Conservation (phyloP, 1,140 invertebrate species). For the Aculops lycopersici region DNA sequence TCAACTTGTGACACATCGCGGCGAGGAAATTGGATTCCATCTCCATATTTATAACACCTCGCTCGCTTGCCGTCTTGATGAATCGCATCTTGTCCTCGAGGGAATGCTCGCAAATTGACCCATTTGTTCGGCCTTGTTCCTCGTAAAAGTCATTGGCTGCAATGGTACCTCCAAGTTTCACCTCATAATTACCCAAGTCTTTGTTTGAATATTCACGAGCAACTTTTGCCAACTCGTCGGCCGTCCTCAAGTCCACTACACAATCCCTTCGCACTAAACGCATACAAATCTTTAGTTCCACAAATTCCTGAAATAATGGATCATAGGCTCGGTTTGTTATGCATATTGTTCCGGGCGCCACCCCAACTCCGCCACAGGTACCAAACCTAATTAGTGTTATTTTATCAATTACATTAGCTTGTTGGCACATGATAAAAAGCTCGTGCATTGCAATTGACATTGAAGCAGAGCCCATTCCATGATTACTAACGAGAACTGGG, state of each 20-base stretch:
- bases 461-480: conserved; percentile 75
- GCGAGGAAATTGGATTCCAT: conserved; percentile 84
- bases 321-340: conserved; percentile 58
- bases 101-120: conserved; percentile 76
- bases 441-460: conserved; percentile 67
- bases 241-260: conserved; percentile 41
- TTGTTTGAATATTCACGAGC: conserved; percentile 20
- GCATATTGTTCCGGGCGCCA: conserved; percentile 53
- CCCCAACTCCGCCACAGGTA: conserved; percentile 26
- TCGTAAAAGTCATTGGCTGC: conserved; percentile 94
- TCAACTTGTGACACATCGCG: conserved; percentile 68
- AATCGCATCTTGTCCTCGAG: conserved; percentile 64
- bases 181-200: conserved; percentile 26
- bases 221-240: conserved; percentile 26
- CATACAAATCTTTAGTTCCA: conserved; percentile 23
- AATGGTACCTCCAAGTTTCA: conserved; percentile 53
- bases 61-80: conserved; percentile 33
- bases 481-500: conserved; percentile 14
- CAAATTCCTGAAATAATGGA: conserved; percentile 31
- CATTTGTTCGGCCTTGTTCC: conserved; percentile 61
- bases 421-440: conserved; percentile 66
- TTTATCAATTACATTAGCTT: conserved; percentile 41
- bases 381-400: conserved; percentile 68
- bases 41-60: conserved; percentile 76
- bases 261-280: conserved; percentile 35